Evolutionary conservation across 1,140 invertebrate genomes (phyloP).

Genomic region (Lethocerus indicus): DNA sequence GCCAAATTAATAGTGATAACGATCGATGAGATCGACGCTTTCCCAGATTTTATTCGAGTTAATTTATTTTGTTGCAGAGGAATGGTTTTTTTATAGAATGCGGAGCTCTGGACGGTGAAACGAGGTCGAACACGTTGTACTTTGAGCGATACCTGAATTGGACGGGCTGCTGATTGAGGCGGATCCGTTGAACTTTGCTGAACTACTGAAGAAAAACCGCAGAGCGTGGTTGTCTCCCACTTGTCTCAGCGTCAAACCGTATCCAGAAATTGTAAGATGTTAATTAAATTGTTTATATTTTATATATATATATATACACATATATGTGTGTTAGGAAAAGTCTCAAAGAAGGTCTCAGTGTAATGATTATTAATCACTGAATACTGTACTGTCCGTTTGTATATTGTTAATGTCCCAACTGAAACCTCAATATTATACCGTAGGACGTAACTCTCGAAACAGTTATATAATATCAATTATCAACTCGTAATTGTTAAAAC

Average conservation of each 20-base stretch:
- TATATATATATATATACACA: background rate
- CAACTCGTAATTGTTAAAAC: no score
- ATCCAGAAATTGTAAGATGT: constrained; percentile 26
- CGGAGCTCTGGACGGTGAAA: constrained; percentile 33
- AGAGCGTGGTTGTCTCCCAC: constrained; percentile 26
- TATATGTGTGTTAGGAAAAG: no score
- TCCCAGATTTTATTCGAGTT: no score
- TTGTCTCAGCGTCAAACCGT: constrained; percentile 25
- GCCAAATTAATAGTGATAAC: no score
- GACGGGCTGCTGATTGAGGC: constrained; percentile 35
- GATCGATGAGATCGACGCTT: no score
- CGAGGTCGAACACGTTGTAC: constrained; percentile 30
- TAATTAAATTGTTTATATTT: background rate
- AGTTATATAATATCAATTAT: no score
- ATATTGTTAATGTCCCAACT: no score
- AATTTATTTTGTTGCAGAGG: constrained; percentile 20
- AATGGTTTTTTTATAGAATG: constrained; percentile 34
- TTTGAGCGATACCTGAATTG: constrained; percentile 28
- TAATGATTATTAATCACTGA: no score
- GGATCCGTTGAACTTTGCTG: constrained; percentile 30
- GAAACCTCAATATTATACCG: no score
- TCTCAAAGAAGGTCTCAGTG: no score
- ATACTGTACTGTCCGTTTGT: no score
- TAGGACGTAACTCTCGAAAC: no score
- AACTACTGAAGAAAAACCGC: constrained; percentile 26